Base-by-base conservation (phyloP, 2,888 invertebrate genomes). In the Drosophila percnosoma region DNA sequence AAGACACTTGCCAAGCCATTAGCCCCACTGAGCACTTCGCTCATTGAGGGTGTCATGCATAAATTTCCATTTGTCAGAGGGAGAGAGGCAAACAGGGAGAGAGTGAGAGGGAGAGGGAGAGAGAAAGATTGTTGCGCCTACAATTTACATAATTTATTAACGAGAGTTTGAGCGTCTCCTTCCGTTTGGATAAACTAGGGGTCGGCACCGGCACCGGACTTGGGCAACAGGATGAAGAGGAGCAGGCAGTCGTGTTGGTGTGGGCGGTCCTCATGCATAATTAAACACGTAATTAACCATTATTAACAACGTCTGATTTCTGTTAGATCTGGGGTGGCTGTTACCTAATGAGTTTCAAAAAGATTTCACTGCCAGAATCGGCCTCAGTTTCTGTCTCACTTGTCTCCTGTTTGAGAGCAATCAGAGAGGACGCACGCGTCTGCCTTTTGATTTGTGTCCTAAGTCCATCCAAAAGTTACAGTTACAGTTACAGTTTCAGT, bases 221-320 rank as follows among this genome's bases (percentile, higher is more conserved):
- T 36, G 49, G 49, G 68, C 40, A 63, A n/a, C 59, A 57, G 73
- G 62, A 70, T 61, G 68, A 52, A 64, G 67, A 18, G 21, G 33
- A 38, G 2, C 15, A 18, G 52, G 51, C 51, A 31, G 29, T 29
- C 10, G 51, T 7, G 51, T 13, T 68, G 60, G 69, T 74, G 71
- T 49, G 75, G 68, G 75, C 59, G 63, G 40, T 81, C 61, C 87
- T 79, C 81, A 84, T 87, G 87, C 89, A 88, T 87, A 87, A 87
- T 87, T 87, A 88, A 87, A 88, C 87, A 87, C 87, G 89, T 87
- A 87, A 87, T 87, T 87, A 88, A 87, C 89, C 89, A 87, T 87
- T 88, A 87, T 87, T 87, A 87, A 87, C 83, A 87, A 87, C 83
- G 85, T 87, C 85, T 86, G 85, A 86, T 86, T 87, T 87, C 68